A percentile compares a stretch with the other conserved stretches of the same genome.
These are phyloP conservation scores for Yponomeuta sedellus DNA, from an alignment of 2,888 invertebrate genomes.

Conservation along the genomic window DNA sequence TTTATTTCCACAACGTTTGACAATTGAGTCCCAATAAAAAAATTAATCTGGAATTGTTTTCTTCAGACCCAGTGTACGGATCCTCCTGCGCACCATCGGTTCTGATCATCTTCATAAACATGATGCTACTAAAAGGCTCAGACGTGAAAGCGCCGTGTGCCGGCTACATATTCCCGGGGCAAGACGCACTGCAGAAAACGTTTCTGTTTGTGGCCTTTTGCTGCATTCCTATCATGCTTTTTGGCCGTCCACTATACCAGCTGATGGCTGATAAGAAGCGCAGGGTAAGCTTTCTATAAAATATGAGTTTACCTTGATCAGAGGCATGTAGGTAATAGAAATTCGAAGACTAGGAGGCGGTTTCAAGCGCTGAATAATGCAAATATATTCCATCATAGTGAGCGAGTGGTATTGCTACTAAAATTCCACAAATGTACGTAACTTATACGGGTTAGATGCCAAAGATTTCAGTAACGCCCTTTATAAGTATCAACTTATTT, in stretches of 20 bases:
- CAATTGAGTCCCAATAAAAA: background rate
- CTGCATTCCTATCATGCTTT: slow-evolving; percentile 86
- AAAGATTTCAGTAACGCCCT: too few relatives aligned
- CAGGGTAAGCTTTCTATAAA: slow-evolving; percentile 35
- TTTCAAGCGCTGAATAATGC: too few relatives aligned
- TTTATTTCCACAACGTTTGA: too few relatives aligned
- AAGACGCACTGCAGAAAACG: slow-evolving; percentile 77
- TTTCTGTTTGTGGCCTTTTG: slow-evolving; percentile 79
- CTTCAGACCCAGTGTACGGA: slow-evolving; percentile 55
- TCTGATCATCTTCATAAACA: slow-evolving; percentile 87
- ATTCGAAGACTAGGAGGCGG: too few relatives aligned
- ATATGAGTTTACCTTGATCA: slow-evolving; percentile 4
- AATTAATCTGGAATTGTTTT: background rate
- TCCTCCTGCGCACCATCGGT: slow-evolving; percentile 85
- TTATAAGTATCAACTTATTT: background rate
- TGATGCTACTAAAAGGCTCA: slow-evolving; percentile 80
- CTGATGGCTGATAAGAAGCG: slow-evolving; percentile 59
- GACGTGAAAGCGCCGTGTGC: slow-evolving; percentile 62
- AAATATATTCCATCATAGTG: too few relatives aligned
- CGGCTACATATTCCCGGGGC: slow-evolving; percentile 77
- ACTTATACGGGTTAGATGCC: too few relatives aligned
- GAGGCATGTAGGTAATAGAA: background rate
- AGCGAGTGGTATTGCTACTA: too few relatives aligned
- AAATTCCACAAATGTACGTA: too few relatives aligned
- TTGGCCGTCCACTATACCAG: slow-evolving; percentile 85